Evolutionary conservation across 2,797 vertebrate genomes (phyloP), one percentile per base, ranked within the genome.

Genomic region (Chlorospingus semifuscus): DNA sequence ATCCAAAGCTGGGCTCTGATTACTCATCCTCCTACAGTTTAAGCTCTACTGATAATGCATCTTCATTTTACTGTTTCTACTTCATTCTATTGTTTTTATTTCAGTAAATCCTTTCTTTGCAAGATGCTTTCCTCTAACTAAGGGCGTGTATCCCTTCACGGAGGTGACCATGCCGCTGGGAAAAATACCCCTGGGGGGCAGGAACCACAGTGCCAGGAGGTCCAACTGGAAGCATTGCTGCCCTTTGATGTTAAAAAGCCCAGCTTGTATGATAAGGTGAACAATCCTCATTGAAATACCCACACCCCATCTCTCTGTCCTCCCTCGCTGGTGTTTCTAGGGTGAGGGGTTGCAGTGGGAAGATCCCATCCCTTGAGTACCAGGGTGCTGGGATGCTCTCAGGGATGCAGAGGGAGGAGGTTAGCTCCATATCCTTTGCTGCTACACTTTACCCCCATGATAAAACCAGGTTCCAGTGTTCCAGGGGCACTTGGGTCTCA

Each of bases 381-480:
- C 41, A 4, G 32, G 5, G 13, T 57, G n/a, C 59, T 87, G n/a
- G 42, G 26, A 39, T 42, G 36, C 32, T 27, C 66, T 70, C 37
- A 11, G 46, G 23, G 34, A n/a, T 63, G 60, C 39, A 69, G 50
- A 53, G 8, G 20, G 32, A 70, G 24, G 26, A 57, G 11, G 4
- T 70, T 34, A 61, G 64, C n/a, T 41, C 52, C n/a, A 15, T 10
- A 22, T 11, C 41, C 15, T 75, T 81, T 68, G 71, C 44, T 79
- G 32, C 76, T 36, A 21, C 6, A 0, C 13, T 49, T 53, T 12
- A 6, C 6, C 6, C 5, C 2, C 5, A 0, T 14, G 15, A 19
- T 1, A 5, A 77, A 87, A 70, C 0, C 29, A 26, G 57, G 27
- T 44, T 59, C 52, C 42, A 12, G 15, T 39, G 50, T 21, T 46